Base-by-base conservation (phyloP, 1,140 invertebrate species). In the Teleogryllus occipitalis region DNA sequence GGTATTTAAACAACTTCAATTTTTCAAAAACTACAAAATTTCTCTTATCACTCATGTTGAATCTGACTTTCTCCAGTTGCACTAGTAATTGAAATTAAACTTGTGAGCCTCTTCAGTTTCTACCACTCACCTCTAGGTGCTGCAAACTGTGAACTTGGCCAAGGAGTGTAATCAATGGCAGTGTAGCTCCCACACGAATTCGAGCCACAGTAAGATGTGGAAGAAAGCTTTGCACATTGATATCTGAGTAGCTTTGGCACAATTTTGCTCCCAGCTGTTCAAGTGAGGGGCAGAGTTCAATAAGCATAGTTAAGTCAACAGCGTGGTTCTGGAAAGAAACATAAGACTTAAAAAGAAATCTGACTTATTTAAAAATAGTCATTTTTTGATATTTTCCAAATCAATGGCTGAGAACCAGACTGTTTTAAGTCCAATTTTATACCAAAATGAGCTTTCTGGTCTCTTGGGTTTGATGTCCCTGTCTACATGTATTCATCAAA, bases 221-320 rank as follows among this genome's bases (percentile, higher is more conserved):
- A 18, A 80, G 74, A 39, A 80, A 49, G 21, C 27, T 15, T 49
- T 46, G 18, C 8, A 47, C 21, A 8, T 80, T 47, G 7, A 47
- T 74, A 47, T 72, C 47, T 46, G 73, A 80, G 22, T 74, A 73
- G 14, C 79, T 74, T 76, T 80, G 73, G 27, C 27, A 39, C 65
- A 80, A 47, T 21, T 75, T 80, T 6, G 79, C 79, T 8, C 79
- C 79, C 18, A 80, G 79, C 74, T 80, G 73, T 47, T 80, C 74
- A 8, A 80, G 65, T 18, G 18, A 21, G 8, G 79, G 79, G 47
- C 79, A 80, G 14, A 48, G 21, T 21, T 80, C 79, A 14, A 74
- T 74, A 8, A 80, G 79, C 79, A 80, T 76, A 7, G 74, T 47
- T n/a, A 80, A 47, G 47, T 80, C 79, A 21, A 80, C 79, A 21